Conservation (phyloP, 2,113 vertebrate genomes). For the Heloderma charlesbogerti region DNA sequence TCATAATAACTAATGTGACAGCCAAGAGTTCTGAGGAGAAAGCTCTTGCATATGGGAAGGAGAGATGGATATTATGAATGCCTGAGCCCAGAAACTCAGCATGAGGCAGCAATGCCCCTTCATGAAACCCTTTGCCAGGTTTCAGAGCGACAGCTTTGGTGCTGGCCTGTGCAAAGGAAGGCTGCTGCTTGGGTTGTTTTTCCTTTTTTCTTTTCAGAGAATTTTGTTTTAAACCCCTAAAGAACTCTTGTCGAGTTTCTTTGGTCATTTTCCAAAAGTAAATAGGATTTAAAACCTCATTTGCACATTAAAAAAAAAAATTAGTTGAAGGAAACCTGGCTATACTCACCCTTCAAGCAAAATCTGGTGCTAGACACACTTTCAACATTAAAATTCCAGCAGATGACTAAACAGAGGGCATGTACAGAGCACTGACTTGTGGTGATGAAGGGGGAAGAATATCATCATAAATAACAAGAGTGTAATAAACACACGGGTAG, state of each 20-base stretch:
- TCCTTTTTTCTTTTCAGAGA: neutral
- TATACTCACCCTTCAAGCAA: neutral
- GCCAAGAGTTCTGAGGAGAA: neutral
- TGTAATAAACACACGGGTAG: too few species aligned
- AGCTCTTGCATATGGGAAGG: neutral
- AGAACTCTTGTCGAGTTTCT: neutral
- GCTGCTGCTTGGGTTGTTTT: neutral
- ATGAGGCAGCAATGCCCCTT: neutral
- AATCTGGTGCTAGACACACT: neutral
- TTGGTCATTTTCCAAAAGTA: conserved; percentile 14
- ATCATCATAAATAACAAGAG: too few species aligned
- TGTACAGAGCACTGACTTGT: neutral
- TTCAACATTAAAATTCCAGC: neutral
- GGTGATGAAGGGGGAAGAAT: neutral
- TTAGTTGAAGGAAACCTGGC: neutral
- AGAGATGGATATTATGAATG: neutral
- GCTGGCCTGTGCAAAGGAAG: neutral
- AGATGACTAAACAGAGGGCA: neutral
- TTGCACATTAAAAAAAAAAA: neutral
- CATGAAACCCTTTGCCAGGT: rapidly evolving
- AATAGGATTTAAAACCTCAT: neutral
- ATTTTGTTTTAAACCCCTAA: rapidly evolving
- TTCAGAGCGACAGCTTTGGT: neutral
- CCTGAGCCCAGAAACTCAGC: neutral
- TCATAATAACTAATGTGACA: neutral